Conservation (phyloP, 2,888 invertebrate genomes). For the Nephrocerus scutellatus region DNA sequence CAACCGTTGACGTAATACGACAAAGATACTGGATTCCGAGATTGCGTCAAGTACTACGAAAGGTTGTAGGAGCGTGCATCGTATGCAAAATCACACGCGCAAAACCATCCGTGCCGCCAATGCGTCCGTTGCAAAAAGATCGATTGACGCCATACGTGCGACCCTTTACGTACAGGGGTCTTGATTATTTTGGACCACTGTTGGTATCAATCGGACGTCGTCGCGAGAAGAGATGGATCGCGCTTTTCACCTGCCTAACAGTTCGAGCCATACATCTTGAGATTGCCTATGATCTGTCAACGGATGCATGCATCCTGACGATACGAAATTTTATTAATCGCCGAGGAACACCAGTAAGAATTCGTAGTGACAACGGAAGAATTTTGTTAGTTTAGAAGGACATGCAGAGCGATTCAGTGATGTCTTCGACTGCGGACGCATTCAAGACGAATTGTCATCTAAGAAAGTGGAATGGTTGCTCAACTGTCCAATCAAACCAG, state of each 20-base stretch:
- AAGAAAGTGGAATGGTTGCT: slow-evolving; percentile 11
- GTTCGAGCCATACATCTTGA: slow-evolving; percentile 16
- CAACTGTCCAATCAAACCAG: slow-evolving; percentile 9
- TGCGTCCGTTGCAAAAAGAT: slow-evolving; percentile 13
- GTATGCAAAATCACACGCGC: slow-evolving; percentile 11
- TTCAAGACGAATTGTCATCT: slow-evolving; percentile 5
- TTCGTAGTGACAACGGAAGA: slow-evolving; percentile 19
- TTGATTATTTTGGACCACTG: slow-evolving; percentile 16
- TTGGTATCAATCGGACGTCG: slow-evolving; percentile 10
- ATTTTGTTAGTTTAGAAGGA: slow-evolving; percentile 13
- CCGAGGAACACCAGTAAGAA: slow-evolving; percentile 14
- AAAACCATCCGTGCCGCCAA: slow-evolving; percentile 16
- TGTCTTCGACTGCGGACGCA: slow-evolving; percentile 3
- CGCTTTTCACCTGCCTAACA: slow-evolving; percentile 13
- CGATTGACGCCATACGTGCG: slow-evolving; percentile 2
- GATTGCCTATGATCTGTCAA: slow-evolving; percentile 17
- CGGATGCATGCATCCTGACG: slow-evolving; percentile 20
- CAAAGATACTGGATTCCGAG: slow-evolving; percentile 12
- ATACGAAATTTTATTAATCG: slow-evolving; percentile 22
- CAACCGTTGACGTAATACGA: too few species aligned
- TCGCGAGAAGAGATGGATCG: slow-evolving; percentile 13
- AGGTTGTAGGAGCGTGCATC: slow-evolving; percentile 6
- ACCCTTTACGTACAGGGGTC: slow-evolving; percentile 18
- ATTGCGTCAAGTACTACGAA: slow-evolving; percentile 11
- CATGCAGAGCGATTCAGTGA: slow-evolving; percentile 2